Conservation (phyloP, 2,888 invertebrate genomes). For the Epistrophe grossulariae region DNA sequence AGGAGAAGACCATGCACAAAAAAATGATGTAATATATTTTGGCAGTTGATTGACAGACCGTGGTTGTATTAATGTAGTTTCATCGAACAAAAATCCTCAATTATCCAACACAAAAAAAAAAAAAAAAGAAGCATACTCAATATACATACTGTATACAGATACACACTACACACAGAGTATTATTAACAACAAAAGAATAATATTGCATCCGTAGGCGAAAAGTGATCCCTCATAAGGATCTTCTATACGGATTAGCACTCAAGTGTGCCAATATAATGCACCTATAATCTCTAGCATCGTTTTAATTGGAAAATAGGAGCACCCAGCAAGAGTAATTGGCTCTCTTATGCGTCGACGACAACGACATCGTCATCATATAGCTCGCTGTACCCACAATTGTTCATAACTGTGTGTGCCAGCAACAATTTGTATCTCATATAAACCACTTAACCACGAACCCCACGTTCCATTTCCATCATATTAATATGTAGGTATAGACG, state of each 20-base stretch:
- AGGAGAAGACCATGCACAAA: constrained; percentile 34
- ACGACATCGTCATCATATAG: neutral
- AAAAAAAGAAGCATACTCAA: neutral
- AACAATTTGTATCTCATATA: constrained; percentile 74
- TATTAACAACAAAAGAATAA: constrained; percentile 15
- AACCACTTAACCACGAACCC: constrained; percentile 71
- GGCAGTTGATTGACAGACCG: constrained; percentile 66
- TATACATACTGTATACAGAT: neutral
- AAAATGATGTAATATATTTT: constrained; percentile 45
- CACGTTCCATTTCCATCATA: constrained; percentile 16
- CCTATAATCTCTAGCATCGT: constrained; percentile 64
- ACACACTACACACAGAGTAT: neutral
- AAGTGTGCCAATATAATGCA: constrained; percentile 72
- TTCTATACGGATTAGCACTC: constrained; percentile 66
- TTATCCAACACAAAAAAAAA: constrained; percentile 61
- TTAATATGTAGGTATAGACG: neutral
- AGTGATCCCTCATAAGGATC: constrained; percentile 62
- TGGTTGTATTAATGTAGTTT: constrained; percentile 35
- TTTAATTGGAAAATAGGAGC: constrained; percentile 73
- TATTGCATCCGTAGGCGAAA: constrained; percentile 53
- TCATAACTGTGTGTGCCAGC: constrained; percentile 50
- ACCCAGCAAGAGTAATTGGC: constrained; percentile 69
- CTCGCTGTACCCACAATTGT: neutral
- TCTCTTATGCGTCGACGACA: constrained; percentile 50
- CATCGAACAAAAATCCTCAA: constrained; percentile 57